Evolutionary conservation across 2,888 invertebrate species (phyloP).

Genomic region (Heliconius hortense): DNA sequence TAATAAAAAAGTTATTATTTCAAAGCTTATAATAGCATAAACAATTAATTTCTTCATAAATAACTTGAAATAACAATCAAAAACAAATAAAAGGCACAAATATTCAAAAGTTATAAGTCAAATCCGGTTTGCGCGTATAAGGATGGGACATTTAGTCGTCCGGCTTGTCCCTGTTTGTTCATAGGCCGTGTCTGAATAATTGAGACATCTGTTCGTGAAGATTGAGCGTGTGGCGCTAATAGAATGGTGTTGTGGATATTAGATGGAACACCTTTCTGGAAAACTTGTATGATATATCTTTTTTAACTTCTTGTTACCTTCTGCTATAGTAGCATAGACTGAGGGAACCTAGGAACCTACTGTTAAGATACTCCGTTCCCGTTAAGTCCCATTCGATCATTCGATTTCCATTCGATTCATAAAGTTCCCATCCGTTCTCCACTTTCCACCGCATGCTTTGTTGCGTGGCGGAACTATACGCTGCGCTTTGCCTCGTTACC

Average conservation of each 20-base stretch:
- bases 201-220: constrained; percentile 20
- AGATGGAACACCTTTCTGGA: constrained; percentile 6
- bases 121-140: constrained; percentile 13
- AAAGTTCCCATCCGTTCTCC: too few relatives aligned
- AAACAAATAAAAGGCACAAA: constrained; percentile 11
- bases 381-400: too few relatives aligned
- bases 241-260: background rate
- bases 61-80: background rate
- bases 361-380: too few relatives aligned
- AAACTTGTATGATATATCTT: background rate
- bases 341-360: too few relatives aligned
- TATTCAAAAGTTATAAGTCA: constrained; percentile 4
- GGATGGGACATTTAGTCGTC: constrained; percentile 18
- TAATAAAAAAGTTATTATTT: too few relatives aligned
- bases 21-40: background rate
- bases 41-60: background rate
- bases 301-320: too few relatives aligned
- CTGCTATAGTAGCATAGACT: too few relatives aligned
- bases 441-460: background rate
- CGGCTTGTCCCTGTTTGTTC: constrained; percentile 25
- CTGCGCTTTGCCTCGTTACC: background rate
- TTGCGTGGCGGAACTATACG: background rate
- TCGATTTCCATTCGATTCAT: too few relatives aligned
- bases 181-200: constrained; percentile 24
- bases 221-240: background rate